Evolutionary conservation across 2,113 vertebrate species (phyloP), one percentile per base, ranked within the genome.

Genomic region (Xenopus laevis): DNA sequence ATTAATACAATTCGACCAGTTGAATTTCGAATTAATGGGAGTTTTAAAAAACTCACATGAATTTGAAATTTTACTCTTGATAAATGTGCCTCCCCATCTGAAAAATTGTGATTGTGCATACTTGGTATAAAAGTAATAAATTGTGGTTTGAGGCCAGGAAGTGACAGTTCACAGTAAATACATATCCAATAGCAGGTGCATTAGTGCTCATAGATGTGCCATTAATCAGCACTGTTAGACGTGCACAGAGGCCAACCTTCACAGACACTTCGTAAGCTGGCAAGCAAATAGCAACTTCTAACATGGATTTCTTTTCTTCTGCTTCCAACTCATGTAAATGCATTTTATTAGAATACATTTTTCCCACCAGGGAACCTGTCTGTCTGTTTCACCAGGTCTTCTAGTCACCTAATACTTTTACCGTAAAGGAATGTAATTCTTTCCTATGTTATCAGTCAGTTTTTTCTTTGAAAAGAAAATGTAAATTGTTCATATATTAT

Each of bases 341-440:
- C 55, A 70, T 59, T 70, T 44, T 68, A 63, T 55, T 68, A 75
- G 33, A 68, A 62, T 50, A 44, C 66, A 50, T 67, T 58, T 45
- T 57, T 69, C 16, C 57, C 16, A 20, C 10, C 16, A 27, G 58
- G 4, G 9, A 58, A 65, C 33, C 65, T 9, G 18, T 10, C 8
- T 46, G 20, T 66, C 72, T 20, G 15, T 20, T 20, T 71, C 58
- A 71, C 23, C 11, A 45, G 21, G 45, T 86, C 81, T 78, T 83
- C 71, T 75, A 81, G 82, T 83, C 84, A 83, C 78, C 80, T 85
- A 83, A 87, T 87, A 84, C 82, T 83, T 84, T 86, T 85, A 83
- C 83, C 79, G 82, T 83, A 79, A 83, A 85, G 81, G 81, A 84
- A 82, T 82, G 82, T 83, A 82, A 77, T 81, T 84, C 82, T 82